Evolutionary conservation across 2,888 invertebrate genomes (phyloP).

Genomic region (Scaptomyza cyrtandrae): DNA sequence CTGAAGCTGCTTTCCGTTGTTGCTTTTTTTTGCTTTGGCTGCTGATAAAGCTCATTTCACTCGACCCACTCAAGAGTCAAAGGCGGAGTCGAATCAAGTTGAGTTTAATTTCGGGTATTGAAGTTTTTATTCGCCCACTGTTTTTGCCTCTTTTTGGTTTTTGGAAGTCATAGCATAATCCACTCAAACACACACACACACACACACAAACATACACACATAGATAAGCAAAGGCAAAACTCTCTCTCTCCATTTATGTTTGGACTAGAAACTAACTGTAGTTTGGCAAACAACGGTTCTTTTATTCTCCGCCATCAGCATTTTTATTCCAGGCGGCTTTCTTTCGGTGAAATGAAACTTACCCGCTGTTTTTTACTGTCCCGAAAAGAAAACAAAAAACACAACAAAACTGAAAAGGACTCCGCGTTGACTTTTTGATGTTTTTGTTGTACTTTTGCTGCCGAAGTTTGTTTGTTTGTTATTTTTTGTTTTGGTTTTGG

Average conservation of each 20-base stretch:
- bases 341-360: slow-evolving; percentile 33
- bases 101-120: neutral
- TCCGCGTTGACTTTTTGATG: slow-evolving; percentile 14
- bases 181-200: neutral
- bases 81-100: slow-evolving; percentile 1
- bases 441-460: slow-evolving; percentile 2
- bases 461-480: slow-evolving; percentile 3
- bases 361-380: slow-evolving; percentile 57
- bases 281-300: slow-evolving; percentile 28
- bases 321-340: slow-evolving; percentile 30
- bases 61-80: slow-evolving; percentile 30
- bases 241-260: neutral
- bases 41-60: slow-evolving; percentile 5
- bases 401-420: slow-evolving; percentile 19
- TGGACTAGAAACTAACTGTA: slow-evolving; percentile 10
- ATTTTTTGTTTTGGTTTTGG: no score
- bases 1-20: neutral
- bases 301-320: slow-evolving; percentile 31
- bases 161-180: slow-evolving; percentile 4
- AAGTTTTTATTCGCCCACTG: slow-evolving; percentile 10
- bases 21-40: neutral
- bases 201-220: neutral
- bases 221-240: neutral
- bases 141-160: neutral
- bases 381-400: slow-evolving; percentile 1